Percentiles rank a stretch among this genome's conserved stretches.
These are phyloP conservation scores for Aspidiotus destructor DNA, from an alignment of 2,888 invertebrate genomes.

Conservation along the genomic window DNA sequence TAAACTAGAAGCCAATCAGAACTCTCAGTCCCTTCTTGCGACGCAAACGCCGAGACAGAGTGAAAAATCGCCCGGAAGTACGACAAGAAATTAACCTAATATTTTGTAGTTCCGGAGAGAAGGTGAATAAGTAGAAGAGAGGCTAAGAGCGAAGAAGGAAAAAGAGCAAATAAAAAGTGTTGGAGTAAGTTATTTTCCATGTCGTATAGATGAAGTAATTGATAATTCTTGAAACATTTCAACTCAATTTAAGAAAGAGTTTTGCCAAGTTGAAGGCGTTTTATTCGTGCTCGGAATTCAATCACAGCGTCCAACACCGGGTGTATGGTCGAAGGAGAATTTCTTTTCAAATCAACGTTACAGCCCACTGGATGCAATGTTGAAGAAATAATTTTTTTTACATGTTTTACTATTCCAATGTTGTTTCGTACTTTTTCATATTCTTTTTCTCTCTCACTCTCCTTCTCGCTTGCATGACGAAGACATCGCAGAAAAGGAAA, in stretches of 20 bases:
- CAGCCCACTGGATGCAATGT: slow-evolving; percentile 26
- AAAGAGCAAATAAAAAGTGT: slow-evolving; percentile 24
- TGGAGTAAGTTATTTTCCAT: slow-evolving; percentile 27
- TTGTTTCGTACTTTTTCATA: slow-evolving; percentile 20
- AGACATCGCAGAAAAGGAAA: neutral
- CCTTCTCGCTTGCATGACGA: neutral
- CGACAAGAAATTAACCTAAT: neutral
- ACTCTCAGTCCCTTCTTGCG: too few species aligned
- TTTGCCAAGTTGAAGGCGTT: slow-evolving; percentile 33
- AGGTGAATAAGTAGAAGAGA: neutral
- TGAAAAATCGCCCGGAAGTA: too few species aligned
- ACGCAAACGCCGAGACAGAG: too few species aligned
- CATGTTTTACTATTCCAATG: slow-evolving; percentile 31
- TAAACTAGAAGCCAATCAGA: too few species aligned
- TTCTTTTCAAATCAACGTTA: slow-evolving; percentile 26
- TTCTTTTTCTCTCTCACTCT: too few species aligned
- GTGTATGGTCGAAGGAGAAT: slow-evolving; percentile 10
- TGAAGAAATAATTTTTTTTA: slow-evolving; percentile 27
- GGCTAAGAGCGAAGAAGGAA: slow-evolving; percentile 16
- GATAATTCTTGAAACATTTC: slow-evolving; percentile 33
- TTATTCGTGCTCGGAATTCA: slow-evolving; percentile 33
- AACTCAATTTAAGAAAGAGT: slow-evolving; percentile 30
- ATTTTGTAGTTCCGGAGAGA: slow-evolving; percentile 4
- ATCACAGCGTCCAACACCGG: slow-evolving; percentile 19
- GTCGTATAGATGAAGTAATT: slow-evolving; percentile 28